Percentiles rank a stretch among this genome's conserved stretches.
phyloP scores from a whole-genome alignment of 2,888 invertebrate genomes.

The Drosophila prostipennis region DNA sequence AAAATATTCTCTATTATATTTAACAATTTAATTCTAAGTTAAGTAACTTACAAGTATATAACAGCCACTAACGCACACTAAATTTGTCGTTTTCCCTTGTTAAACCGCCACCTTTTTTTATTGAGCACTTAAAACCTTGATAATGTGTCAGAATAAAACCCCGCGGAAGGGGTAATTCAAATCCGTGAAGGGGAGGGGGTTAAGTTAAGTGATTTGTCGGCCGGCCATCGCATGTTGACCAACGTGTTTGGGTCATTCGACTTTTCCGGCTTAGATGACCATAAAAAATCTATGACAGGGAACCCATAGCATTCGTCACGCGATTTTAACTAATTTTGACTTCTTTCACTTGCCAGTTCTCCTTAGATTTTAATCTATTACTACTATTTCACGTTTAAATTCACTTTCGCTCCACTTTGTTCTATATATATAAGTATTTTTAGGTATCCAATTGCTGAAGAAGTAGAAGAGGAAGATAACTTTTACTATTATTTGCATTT shows the following conservation, averaged over 20 bases:
- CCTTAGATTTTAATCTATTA: conserved; percentile 15
- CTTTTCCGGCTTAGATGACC: conserved; percentile 51
- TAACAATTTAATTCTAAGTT: background rate
- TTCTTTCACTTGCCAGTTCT: conserved; percentile 10
- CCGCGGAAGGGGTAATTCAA: conserved; percentile 8
- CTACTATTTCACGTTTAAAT: conserved; percentile 2
- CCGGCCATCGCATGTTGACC: conserved; percentile 60
- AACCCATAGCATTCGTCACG: conserved; percentile 33
- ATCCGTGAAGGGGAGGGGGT: conserved; percentile 30
- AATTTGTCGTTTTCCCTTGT: conserved; percentile 19
- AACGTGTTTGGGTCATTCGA: conserved; percentile 68
- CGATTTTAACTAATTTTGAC: conserved; percentile 23
- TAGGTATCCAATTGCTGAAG: conserved; percentile 32
- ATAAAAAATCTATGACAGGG: conserved; percentile 33
- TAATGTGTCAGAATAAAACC: conserved; percentile 3
- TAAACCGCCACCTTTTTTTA: conserved; percentile 35
- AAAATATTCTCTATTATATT: too few relatives aligned
- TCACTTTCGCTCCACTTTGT: conserved; percentile 22
- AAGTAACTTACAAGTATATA: background rate
- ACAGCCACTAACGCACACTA: background rate
- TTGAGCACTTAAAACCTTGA: conserved; percentile 46
- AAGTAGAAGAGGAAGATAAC: background rate
- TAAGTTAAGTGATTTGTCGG: conserved; percentile 66
- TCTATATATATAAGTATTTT: conserved; percentile 8
- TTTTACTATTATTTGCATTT: background rate